Evolutionary conservation across 2,113 vertebrate genomes (phyloP).

Genomic region (Heloderma charlesbogerti): DNA sequence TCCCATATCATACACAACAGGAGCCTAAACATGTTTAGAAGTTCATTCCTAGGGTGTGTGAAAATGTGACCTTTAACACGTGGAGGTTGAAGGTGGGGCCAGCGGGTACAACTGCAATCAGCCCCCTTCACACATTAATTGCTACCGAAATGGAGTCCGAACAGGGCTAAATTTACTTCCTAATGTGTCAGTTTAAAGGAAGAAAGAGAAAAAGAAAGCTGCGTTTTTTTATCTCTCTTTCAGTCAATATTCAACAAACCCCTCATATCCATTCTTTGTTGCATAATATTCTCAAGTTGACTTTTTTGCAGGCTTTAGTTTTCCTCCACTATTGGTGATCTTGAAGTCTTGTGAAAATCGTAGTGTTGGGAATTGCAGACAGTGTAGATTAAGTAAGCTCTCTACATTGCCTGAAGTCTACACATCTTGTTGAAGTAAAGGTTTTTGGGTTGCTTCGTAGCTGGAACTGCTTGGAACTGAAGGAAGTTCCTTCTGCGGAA

Average conservation of each 20-base stretch:
- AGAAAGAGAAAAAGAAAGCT: background rate
- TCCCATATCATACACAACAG: background rate
- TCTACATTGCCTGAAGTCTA: background rate
- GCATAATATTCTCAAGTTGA: background rate
- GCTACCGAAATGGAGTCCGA: background rate
- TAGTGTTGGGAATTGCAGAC: background rate
- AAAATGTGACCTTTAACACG: background rate
- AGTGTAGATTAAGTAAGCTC: background rate
- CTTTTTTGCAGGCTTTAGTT: background rate
- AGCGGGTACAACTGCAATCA: background rate
- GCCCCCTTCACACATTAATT: background rate
- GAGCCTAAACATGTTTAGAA: no score
- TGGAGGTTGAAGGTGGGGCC: background rate
- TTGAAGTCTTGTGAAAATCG: background rate
- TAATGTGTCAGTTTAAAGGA: background rate
- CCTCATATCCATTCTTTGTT: background rate
- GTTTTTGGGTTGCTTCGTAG: background rate
- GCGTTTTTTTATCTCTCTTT: background rate
- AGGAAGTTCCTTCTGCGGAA: background rate
- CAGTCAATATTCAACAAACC: background rate
- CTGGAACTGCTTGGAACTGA: background rate
- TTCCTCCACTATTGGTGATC: background rate
- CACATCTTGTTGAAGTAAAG: background rate
- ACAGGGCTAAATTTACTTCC: background rate
- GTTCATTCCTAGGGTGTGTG: background rate